These are phyloP conservation scores for Bufotes viridis DNA, from an alignment of 2,797 vertebrate genomes.

Conservation along the genomic window DNA sequence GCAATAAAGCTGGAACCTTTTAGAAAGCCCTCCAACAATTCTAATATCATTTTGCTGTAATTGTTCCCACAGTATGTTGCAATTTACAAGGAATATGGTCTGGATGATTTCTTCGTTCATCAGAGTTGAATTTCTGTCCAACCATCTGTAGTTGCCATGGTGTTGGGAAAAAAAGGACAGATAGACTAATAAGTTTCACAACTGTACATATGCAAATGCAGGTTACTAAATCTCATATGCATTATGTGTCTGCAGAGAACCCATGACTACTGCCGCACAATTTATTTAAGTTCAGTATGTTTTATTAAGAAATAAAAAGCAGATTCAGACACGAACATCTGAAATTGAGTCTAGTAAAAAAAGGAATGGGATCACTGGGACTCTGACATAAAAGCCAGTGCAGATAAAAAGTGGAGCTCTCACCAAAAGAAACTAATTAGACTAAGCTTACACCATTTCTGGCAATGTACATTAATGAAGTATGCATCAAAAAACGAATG, in stretches of 20 bases:
- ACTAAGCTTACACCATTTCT: too few species aligned
- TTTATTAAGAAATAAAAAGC: not conserved
- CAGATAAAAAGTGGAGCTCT: not conserved
- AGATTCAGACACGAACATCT: not conserved
- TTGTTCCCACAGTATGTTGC: conserved; percentile 62
- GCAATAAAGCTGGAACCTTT: conserved; percentile 64
- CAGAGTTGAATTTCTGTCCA: conserved; percentile 63
- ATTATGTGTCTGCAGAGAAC: not conserved
- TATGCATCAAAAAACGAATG: too few species aligned
- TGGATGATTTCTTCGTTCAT: conserved; percentile 64
- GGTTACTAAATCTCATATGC: not conserved
- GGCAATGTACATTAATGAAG: too few species aligned
- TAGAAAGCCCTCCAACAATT: conserved; percentile 64
- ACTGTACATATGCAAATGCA: not conserved
- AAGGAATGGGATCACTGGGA: too few species aligned
- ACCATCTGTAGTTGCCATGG: conserved; percentile 67
- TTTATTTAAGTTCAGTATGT: not conserved
- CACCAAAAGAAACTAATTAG: not conserved
- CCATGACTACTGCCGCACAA: not conserved
- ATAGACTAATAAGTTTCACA: not conserved
- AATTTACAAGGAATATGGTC: conserved; percentile 65
- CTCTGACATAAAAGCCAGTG: too few species aligned
- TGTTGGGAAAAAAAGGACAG: not conserved
- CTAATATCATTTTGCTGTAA: conserved; percentile 67
- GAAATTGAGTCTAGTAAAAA: not conserved